phyloP scores from a whole-genome alignment of 1,140 invertebrate species.

The Aplysia californica region DNA sequence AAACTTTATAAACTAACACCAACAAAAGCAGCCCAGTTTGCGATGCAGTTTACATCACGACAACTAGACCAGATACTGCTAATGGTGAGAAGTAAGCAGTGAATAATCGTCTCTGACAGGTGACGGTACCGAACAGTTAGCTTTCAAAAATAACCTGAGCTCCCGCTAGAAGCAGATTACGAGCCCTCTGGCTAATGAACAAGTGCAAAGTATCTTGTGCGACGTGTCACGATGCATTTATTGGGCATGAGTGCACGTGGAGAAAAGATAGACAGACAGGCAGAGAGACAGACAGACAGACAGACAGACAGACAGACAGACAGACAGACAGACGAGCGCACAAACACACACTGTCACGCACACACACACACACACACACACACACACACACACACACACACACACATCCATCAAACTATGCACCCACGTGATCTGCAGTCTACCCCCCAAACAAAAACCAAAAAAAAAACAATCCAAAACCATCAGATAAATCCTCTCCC shows the following conservation, averaged over 20 bases:
- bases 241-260: background rate
- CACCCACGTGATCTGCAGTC: background rate
- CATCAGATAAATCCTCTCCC: background rate
- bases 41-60: too few relatives aligned
- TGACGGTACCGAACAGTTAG: background rate
- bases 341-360: background rate
- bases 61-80: too few relatives aligned
- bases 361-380: background rate
- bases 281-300: too few relatives aligned
- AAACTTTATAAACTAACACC: too few relatives aligned
- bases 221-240: background rate
- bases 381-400: background rate
- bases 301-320: constrained; percentile 11
- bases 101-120: background rate
- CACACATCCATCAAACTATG: background rate
- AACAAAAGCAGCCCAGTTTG: too few relatives aligned
- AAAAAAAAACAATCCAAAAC: background rate
- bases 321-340: background rate
- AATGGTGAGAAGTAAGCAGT: background rate
- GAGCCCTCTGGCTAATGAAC: background rate
- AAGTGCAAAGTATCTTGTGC: too few relatives aligned
- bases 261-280: background rate
- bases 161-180: background rate
- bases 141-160: background rate
- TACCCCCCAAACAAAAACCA: background rate